These are phyloP conservation scores for Drosophila austrosaltans DNA, from an alignment of 2,888 invertebrate genomes.

Conservation along the genomic window DNA sequence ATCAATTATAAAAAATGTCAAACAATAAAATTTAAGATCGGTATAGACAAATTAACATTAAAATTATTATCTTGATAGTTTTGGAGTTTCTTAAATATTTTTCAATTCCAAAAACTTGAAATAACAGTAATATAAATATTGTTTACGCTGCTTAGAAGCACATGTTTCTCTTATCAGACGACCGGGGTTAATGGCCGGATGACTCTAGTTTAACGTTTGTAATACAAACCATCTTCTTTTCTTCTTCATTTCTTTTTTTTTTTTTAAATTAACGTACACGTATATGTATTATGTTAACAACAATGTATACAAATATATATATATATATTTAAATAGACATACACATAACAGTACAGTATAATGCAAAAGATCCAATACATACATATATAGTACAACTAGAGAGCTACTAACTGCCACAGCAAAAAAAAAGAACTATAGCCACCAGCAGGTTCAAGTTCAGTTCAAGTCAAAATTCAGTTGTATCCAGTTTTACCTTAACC, in stretches of 20 bases:
- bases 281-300: conserved; percentile 35
- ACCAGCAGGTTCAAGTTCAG: conserved; percentile 4
- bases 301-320: conserved; percentile 49
- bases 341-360: conserved; percentile 40
- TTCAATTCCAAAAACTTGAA: too few species aligned
- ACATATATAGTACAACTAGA: conserved; percentile 35
- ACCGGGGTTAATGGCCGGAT: not conserved
- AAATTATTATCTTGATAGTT: too few species aligned
- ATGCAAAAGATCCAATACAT: too few species aligned
- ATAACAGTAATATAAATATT: not conserved
- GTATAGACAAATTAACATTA: not conserved
- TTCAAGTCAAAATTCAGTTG: conserved; percentile 1
- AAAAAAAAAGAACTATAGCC: not conserved
- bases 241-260: too few species aligned
- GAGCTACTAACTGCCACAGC: conserved; percentile 27
- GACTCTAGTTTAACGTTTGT: too few species aligned
- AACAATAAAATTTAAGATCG: not conserved
- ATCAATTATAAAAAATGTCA: not conserved
- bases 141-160: not conserved
- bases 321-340: conserved; percentile 70
- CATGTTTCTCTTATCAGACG: not conserved
- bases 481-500: conserved; percentile 10
- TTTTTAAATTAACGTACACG: not conserved
- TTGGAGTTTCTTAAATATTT: too few species aligned
- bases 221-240: too few species aligned